phyloP scores from a whole-genome alignment of 2,888 invertebrate genomes.

The Aphidius colemani region DNA sequence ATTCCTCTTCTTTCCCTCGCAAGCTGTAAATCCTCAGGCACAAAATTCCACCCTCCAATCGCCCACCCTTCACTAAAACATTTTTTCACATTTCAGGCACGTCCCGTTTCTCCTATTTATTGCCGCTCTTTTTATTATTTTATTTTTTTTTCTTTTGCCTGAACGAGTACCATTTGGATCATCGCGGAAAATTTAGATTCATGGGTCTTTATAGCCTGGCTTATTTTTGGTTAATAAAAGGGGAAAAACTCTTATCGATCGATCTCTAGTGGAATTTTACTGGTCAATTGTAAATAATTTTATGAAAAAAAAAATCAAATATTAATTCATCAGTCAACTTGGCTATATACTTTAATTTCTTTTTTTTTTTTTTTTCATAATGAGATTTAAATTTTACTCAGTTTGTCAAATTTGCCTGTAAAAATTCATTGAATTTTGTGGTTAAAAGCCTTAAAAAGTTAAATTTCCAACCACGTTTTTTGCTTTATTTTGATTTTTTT shows the following conservation, averaged over 20 bases:
- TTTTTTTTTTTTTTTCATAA: background rate
- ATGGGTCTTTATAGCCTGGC: constrained; percentile 8
- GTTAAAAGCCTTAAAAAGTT: too few relatives aligned
- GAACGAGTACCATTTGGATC: constrained; percentile 49
- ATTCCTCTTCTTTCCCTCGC: constrained; percentile 8
- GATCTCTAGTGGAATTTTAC: too few relatives aligned
- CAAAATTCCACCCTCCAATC: constrained; percentile 16
- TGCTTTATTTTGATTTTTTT: constrained; percentile 6
- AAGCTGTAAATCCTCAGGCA: constrained; percentile 31
- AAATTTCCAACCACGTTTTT: background rate
- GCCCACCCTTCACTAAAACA: constrained; percentile 26
- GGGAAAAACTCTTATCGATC: background rate
- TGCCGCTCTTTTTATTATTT: constrained; percentile 32
- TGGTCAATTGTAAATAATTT: too few relatives aligned
- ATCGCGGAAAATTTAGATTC: constrained; percentile 24
- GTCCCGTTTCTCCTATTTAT: constrained; percentile 50
- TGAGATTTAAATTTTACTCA: background rate
- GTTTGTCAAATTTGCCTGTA: too few relatives aligned
- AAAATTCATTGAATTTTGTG: too few relatives aligned
- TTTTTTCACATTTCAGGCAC: constrained; percentile 45
- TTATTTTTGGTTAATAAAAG: constrained; percentile 1
- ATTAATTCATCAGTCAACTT: too few relatives aligned
- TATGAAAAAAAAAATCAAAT: too few relatives aligned
- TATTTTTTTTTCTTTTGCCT: constrained; percentile 46
- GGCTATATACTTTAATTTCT: background rate